Evolutionary conservation across 2,797 vertebrate genomes (phyloP).

Genomic region (Zalophus californianus): DNA sequence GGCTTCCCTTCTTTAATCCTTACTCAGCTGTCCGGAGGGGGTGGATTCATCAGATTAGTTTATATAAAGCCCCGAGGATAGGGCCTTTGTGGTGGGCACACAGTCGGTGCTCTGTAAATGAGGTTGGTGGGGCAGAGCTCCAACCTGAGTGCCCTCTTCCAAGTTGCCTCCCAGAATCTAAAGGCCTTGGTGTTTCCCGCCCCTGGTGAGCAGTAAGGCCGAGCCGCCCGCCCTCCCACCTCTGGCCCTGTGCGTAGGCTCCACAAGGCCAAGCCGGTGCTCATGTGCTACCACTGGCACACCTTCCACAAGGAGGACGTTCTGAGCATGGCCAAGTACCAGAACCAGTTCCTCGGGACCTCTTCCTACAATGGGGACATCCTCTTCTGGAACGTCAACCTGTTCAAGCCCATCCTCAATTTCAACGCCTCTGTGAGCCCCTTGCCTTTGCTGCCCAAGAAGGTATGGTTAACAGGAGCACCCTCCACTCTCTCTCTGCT

Average conservation of each 20-base stretch:
- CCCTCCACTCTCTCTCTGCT: neutral
- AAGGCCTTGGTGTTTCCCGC: neutral
- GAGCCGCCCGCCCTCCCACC: neutral
- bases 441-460: slow-evolving; percentile 66
- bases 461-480: slow-evolving; percentile 42
- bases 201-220: neutral
- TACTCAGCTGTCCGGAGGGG: neutral
- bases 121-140: neutral
- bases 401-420: slow-evolving; percentile 73
- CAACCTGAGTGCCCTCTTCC: neutral
- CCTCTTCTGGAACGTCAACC: slow-evolving; percentile 78
- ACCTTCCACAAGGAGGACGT: slow-evolving; percentile 84
- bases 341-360: slow-evolving; percentile 83
- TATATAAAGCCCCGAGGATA: neutral
- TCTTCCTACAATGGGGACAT: slow-evolving; percentile 84
- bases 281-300: slow-evolving; percentile 81
- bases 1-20: neutral
- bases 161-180: neutral
- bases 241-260: slow-evolving; percentile 69
- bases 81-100: neutral
- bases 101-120: neutral
- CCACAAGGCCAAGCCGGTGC: slow-evolving; percentile 64
- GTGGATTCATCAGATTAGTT: neutral
- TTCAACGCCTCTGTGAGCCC: slow-evolving; percentile 81
- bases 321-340: slow-evolving; percentile 82